Evolutionary conservation across 2,888 invertebrate species (phyloP).

Genomic region (Azorinus chamasolen): DNA sequence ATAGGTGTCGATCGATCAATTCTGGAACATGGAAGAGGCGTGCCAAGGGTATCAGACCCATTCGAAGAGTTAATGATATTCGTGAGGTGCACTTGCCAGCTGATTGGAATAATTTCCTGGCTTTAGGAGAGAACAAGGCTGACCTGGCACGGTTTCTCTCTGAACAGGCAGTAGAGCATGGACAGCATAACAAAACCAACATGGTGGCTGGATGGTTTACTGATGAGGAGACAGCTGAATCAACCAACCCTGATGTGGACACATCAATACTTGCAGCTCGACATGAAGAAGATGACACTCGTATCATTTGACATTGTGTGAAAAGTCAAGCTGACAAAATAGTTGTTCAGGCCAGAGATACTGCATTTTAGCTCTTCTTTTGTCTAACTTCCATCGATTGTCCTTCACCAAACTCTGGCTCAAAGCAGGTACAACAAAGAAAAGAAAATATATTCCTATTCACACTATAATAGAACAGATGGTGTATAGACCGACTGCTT

Average conservation of each 20-base stretch:
- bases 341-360: neutral
- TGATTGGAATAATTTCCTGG: neutral
- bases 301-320: neutral
- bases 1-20: neutral
- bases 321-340: neutral
- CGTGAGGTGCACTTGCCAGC: constrained; percentile 6
- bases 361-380: constrained; percentile 1
- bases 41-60: neutral
- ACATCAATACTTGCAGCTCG: neutral
- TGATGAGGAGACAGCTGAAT: neutral
- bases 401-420: no score
- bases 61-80: constrained; percentile 6
- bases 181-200: neutral
- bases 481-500: neutral
- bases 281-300: neutral
- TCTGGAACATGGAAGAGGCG: neutral
- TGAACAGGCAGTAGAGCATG: neutral
- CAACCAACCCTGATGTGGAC: neutral
- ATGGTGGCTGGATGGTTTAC: neutral
- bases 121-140: constrained; percentile 7
- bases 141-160: constrained; percentile 8
- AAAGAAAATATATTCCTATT: no score
- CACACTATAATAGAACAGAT: no score
- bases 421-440: no score
- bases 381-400: neutral